These are phyloP conservation scores for Notospermus geniculatus DNA, from an alignment of 1,140 invertebrate species.

Conservation along the genomic window DNA sequence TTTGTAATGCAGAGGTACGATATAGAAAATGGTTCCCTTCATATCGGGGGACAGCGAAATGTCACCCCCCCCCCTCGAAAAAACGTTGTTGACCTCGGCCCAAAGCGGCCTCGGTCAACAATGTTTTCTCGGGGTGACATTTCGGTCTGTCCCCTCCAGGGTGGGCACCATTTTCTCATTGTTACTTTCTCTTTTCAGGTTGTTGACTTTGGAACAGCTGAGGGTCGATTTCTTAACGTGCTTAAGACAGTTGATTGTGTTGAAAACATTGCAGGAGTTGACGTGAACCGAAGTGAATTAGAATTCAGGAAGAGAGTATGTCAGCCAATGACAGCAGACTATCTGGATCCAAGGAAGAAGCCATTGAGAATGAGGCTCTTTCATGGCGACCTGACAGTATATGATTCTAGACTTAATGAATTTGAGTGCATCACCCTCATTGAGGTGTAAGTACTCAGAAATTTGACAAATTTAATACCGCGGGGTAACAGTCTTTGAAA, in stretches of 20 bases:
- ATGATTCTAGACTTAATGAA: constrained; percentile 61
- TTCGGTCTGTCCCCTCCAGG: no score
- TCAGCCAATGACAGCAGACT: constrained; percentile 34
- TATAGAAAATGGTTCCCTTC: no score
- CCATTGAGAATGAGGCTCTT: constrained; percentile 56
- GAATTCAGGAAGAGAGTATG: constrained; percentile 28
- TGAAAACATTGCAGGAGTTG: constrained; percentile 64
- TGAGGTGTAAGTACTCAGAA: constrained; percentile 75
- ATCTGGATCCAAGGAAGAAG: constrained; percentile 29
- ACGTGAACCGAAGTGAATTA: constrained; percentile 64
- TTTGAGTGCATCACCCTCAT: constrained; percentile 71
- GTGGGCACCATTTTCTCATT: no score
- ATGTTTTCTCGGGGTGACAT: no score
- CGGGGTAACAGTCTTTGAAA: no score
- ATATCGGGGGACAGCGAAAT: no score
- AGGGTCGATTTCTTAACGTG: constrained; percentile 70
- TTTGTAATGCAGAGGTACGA: no score
- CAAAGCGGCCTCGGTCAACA: no score
- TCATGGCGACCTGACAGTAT: constrained; percentile 64
- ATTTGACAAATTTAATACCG: no score
- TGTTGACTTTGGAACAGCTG: constrained; percentile 80
- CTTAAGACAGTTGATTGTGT: constrained; percentile 64
- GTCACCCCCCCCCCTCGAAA: no score
- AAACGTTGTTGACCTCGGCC: no score
- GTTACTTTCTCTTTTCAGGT: constrained; percentile 58